Evolutionary conservation across 2,797 vertebrate species (phyloP).

Genomic region (Peromyscus aztecus): DNA sequence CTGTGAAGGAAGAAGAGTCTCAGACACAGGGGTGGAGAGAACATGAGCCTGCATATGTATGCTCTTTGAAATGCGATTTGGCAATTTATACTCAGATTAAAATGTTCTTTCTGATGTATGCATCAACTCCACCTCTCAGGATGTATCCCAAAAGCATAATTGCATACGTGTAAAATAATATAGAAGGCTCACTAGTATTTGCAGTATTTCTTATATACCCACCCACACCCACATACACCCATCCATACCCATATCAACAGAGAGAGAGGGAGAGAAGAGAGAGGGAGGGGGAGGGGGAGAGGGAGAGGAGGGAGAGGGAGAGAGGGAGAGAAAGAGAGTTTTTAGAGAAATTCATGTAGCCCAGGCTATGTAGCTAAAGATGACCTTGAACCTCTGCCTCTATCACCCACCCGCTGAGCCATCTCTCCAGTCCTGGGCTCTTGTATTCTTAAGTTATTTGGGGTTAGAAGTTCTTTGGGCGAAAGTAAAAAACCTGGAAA

Average conservation of each 20-base stretch:
- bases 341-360: background rate
- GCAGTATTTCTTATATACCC: background rate
- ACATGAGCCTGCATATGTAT: background rate
- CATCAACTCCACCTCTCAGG: background rate
- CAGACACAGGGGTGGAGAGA: background rate
- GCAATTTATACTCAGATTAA: background rate
- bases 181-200: background rate
- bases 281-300: no score
- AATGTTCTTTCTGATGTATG: background rate
- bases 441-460: background rate
- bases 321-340: background rate
- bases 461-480: background rate
- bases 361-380: background rate
- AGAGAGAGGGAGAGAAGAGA: background rate
- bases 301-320: background rate
- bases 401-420: background rate
- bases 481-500: conserved; percentile 10
- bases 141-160: background rate
- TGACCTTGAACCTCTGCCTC: background rate
- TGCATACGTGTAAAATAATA: background rate
- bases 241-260: background rate
- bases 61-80: background rate
- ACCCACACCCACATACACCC: background rate
- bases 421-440: background rate
- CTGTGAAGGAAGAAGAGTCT: background rate